Conservation (phyloP, 2,888 invertebrate species). For the Urechis unicinctus region DNA sequence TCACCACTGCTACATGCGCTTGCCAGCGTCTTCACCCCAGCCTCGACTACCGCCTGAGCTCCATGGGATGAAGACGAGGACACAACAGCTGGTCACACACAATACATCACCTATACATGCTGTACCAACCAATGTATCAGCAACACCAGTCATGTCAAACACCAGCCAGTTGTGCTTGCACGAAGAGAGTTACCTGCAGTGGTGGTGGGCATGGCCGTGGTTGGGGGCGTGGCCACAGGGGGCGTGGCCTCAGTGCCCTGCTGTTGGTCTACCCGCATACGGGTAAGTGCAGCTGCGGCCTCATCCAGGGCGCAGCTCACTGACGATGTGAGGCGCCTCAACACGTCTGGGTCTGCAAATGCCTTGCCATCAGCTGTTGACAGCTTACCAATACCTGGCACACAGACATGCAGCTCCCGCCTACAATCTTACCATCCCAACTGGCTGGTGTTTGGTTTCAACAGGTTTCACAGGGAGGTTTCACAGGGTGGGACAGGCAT, state of each 20-base stretch:
- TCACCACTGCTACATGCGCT: slow-evolving; percentile 93
- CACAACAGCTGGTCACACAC: too few relatives aligned
- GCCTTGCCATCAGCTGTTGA: slow-evolving; percentile 59
- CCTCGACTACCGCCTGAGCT: too few relatives aligned
- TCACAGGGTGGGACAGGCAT: too few relatives aligned
- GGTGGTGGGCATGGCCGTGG: background rate
- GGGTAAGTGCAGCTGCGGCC: slow-evolving; percentile 83
- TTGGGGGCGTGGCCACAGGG: background rate
- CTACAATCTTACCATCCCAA: too few relatives aligned
- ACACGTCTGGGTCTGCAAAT: slow-evolving; percentile 81
- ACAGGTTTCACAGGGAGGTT: too few relatives aligned
- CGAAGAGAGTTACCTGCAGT: too few relatives aligned
- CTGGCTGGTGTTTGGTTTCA: too few relatives aligned
- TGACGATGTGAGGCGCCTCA: slow-evolving; percentile 78
- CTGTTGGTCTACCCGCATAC: slow-evolving; percentile 76
- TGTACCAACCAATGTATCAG: too few relatives aligned
- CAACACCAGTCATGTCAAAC: background rate
- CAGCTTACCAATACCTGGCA: slow-evolving; percentile 70
- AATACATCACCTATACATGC: too few relatives aligned
- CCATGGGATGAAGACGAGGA: too few relatives aligned
- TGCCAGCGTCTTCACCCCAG: slow-evolving; percentile 67
- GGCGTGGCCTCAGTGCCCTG: background rate
- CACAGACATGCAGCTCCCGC: background rate
- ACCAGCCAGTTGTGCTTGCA: background rate
- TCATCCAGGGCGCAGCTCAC: slow-evolving; percentile 92